Conservation (phyloP, 1,140 invertebrate genomes). For the Megathymus violae region DNA sequence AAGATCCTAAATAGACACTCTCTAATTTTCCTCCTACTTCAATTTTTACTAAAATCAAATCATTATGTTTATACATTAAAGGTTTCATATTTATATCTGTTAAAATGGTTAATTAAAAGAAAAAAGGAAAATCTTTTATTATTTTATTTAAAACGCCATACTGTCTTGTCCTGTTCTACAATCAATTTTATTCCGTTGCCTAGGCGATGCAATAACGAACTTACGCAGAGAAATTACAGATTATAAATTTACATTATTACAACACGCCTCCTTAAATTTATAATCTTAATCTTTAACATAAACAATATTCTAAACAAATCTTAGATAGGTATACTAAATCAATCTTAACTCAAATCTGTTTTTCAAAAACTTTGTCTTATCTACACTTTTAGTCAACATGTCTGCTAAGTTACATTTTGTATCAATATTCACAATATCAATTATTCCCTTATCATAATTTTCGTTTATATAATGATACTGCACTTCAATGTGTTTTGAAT, state of each 20-base stretch:
- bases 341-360: slow-evolving; percentile 32
- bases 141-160: too few relatives aligned
- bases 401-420: slow-evolving; percentile 34
- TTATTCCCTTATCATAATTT: slow-evolving; percentile 44
- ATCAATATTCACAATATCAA: slow-evolving; percentile 47
- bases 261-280: background rate
- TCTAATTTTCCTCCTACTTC: background rate
- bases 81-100: background rate
- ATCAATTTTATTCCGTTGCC: too few relatives aligned
- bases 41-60: background rate
- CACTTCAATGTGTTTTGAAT: slow-evolving; percentile 57
- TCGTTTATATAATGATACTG: slow-evolving; percentile 57
- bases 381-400: slow-evolving; percentile 26
- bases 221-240: too few relatives aligned
- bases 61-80: background rate
- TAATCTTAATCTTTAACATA: background rate
- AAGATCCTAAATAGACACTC: background rate
- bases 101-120: too few relatives aligned
- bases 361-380: slow-evolving; percentile 43
- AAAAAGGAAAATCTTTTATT: too few relatives aligned
- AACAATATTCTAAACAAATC: background rate
- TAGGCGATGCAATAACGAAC: too few relatives aligned
- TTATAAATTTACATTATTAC: too few relatives aligned
- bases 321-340: background rate
- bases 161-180: too few relatives aligned